phyloP scores from a whole-genome alignment of 2,113 vertebrate species.

The Lota lota region DNA sequence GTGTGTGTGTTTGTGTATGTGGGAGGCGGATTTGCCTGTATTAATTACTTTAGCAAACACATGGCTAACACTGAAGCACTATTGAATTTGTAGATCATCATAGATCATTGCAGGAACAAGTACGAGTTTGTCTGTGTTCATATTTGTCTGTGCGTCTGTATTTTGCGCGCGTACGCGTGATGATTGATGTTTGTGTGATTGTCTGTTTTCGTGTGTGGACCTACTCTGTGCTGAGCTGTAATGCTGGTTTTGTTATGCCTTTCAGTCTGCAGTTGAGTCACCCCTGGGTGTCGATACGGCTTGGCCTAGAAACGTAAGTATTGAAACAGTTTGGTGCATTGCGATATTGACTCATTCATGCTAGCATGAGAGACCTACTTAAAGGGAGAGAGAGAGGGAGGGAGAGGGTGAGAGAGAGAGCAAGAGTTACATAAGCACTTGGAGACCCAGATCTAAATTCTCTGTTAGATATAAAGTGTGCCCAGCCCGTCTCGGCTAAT shows the following conservation, averaged over 20 bases:
- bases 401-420: neutral
- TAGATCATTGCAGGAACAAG: too few species aligned
- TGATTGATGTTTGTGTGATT: neutral
- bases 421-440: neutral
- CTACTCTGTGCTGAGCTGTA: neutral
- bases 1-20: too few species aligned
- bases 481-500: too few species aligned
- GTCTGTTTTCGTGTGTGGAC: neutral
- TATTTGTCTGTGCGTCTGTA: neutral
- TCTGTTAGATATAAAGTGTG: too few species aligned
- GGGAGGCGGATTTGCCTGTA: too few species aligned
- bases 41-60: too few species aligned
- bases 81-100: too few species aligned
- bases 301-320: too few species aligned
- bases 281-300: too few species aligned
- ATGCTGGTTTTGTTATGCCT: neutral
- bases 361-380: constrained; percentile 1
- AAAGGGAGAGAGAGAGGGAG: neutral
- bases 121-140: neutral
- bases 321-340: neutral
- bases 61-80: too few species aligned
- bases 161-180: neutral
- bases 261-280: neutral
- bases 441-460: too few species aligned
- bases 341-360: neutral